phyloP scores from a whole-genome alignment of 2,888 invertebrate genomes.

The Lucinisca nassula region DNA sequence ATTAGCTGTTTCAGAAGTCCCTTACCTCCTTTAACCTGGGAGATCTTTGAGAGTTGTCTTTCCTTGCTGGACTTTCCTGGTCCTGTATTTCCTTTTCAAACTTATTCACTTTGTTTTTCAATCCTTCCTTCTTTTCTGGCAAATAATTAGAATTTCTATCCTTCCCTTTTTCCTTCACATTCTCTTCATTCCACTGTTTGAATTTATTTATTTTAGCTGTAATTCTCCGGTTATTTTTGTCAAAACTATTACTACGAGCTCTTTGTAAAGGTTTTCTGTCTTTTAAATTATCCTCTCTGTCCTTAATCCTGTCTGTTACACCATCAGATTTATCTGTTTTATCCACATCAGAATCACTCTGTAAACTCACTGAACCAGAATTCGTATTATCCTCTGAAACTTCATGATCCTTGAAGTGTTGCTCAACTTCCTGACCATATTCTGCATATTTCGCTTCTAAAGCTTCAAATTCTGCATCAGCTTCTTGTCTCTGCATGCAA shows the following conservation, averaged over 20 bases:
- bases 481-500: slow-evolving; percentile 5
- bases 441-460: slow-evolving; percentile 20
- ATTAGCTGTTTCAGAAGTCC: no score
- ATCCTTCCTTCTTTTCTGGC: slow-evolving; percentile 56
- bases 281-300: neutral
- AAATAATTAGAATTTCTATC: slow-evolving; percentile 26
- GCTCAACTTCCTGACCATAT: slow-evolving; percentile 26
- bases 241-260: neutral
- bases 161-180: slow-evolving; percentile 32
- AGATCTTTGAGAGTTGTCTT: neutral
- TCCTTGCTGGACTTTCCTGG: slow-evolving; percentile 28
- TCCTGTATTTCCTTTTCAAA: slow-evolving; percentile 65
- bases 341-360: slow-evolving; percentile 5
- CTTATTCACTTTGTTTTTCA: slow-evolving; percentile 54
- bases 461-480: slow-evolving; percentile 41
- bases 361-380: neutral
- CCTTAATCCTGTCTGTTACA: slow-evolving; percentile 41
- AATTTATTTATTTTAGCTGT: slow-evolving; percentile 63
- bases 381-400: neutral
- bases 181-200: slow-evolving; percentile 43
- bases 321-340: slow-evolving; percentile 40
- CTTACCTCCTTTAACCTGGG: slow-evolving; percentile 33
- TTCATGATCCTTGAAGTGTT: neutral
- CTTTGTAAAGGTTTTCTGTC: neutral
- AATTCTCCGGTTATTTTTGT: neutral